Base-by-base conservation (phyloP, 1,140 invertebrate genomes). In the Nasonia vitripennis region DNA sequence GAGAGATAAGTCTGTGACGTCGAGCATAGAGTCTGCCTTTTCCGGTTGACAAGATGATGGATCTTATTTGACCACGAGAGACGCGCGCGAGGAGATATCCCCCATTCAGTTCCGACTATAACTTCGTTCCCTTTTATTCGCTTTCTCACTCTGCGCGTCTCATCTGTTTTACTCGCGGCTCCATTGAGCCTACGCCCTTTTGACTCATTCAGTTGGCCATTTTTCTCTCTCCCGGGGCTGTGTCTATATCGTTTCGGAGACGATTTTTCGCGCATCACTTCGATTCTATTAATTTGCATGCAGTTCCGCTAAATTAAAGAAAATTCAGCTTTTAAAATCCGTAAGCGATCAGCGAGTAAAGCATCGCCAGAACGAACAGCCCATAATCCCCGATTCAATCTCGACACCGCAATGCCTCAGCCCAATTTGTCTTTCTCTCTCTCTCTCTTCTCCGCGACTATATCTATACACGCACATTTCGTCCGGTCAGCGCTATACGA, bases 21-120 rank as follows among this genome's bases (percentile, higher is more conserved):
- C 31, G 37, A 37, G 78, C 71, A 45, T 70, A 78, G 74, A 70
- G 48, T 12, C 78, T n/a, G 81, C 81, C 82, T 86, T 86, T 86
- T 86, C 81, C 81, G 77, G 45, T 80, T 90, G 91, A 91, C 91
- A 92, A 88, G 79, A 91, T 93, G 92, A 93, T 93, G 91, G 93
- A 93, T 93, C 90, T 92, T 93, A 93, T 93, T 93, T 92, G 89
- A 90, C 90, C 87, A 87, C 89, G 87, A 82, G 41, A 51, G 75
- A 79, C 51, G 88, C 81, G 88, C 81, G 87, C 87, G 87, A 87
- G 74, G 62, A 31, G 80, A 51, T 70, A 55, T 37, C 86, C 68
- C 78, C 84, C 84, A 74, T 75, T 78, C 41, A 31, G 10, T 86
- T n/a, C 14, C 34, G 51, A 79, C 80, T 87, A 45, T 45, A 62